phyloP scores from a whole-genome alignment of 1,140 invertebrate species.

The Oedothorax gibbosus region DNA sequence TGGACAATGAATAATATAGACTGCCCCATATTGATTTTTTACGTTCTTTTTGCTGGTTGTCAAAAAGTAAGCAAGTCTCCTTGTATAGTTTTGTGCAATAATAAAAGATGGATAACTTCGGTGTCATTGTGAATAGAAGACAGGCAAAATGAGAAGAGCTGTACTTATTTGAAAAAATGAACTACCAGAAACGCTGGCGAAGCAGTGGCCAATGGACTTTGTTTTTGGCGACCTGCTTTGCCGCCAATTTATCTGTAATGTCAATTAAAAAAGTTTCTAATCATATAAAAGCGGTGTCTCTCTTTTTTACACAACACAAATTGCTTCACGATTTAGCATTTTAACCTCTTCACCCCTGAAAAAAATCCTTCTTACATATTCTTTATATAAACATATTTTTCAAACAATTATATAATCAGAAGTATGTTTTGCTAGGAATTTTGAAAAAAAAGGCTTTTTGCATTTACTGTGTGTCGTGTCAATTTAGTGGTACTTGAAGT shows the following conservation, averaged over 20 bases:
- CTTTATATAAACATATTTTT: no score
- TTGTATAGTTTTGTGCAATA: slow-evolving; percentile 58
- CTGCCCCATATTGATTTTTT: no score
- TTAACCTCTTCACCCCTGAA: no score
- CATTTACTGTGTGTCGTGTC: no score
- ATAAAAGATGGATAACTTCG: slow-evolving; percentile 49
- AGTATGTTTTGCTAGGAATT: no score
- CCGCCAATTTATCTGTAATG: slow-evolving; percentile 56
- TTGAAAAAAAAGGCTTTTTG: no score
- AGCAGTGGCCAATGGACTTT: slow-evolving; percentile 42
- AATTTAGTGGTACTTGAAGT: no score
- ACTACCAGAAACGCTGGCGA: slow-evolving; percentile 6
- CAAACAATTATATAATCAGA: no score
- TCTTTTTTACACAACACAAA: background rate
- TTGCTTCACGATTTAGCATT: background rate
- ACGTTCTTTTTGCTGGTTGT: no score
- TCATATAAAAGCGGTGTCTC: slow-evolving; percentile 31
- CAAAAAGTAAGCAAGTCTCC: slow-evolving; percentile 22
- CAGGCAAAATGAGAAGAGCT: slow-evolving; percentile 35
- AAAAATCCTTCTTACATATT: no score
- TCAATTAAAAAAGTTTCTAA: slow-evolving; percentile 59
- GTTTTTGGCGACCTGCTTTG: slow-evolving; percentile 51
- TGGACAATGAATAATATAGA: no score
- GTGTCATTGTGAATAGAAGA: slow-evolving; percentile 54
- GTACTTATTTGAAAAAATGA: slow-evolving; percentile 34